Percentiles rank a stretch among this genome's conserved stretches.
Evolutionary conservation across 2,888 invertebrate species (phyloP).

Genomic region (Yponomeuta malinellus): DNA sequence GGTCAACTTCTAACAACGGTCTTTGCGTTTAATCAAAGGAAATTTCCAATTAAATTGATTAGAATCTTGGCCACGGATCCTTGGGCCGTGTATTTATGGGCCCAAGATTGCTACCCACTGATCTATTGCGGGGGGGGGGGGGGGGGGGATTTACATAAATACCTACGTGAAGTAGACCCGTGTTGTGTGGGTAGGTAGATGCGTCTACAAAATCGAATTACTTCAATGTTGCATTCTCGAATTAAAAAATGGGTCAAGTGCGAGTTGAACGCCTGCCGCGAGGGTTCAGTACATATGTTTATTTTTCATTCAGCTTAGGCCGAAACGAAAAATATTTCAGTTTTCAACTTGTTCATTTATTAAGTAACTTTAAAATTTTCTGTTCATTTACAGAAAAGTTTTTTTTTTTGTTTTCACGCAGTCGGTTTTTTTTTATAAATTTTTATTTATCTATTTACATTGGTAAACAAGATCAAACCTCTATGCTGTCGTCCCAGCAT

Average conservation of each 20-base stretch:
- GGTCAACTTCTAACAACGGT: slow-evolving; percentile 74
- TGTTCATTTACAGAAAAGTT: too few species aligned
- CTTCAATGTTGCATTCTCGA: too few species aligned
- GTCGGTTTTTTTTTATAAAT: not conserved
- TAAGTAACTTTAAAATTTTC: too few species aligned
- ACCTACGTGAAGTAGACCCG: not conserved
- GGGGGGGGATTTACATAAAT: not conserved
- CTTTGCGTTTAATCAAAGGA: slow-evolving; percentile 77
- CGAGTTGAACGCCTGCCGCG: too few species aligned
- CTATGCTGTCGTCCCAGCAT: too few species aligned
- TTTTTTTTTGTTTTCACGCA: too few species aligned
- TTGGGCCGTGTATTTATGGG: slow-evolving; percentile 20
- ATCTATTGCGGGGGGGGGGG: not conserved
- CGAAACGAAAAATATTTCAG: not conserved
- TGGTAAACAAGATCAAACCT: not conserved
- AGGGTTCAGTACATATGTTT: too few species aligned
- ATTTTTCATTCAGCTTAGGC: not conserved
- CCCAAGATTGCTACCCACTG: slow-evolving; percentile 5
- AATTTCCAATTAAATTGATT: slow-evolving; percentile 76
- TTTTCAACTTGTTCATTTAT: not conserved
- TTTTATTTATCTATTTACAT: not conserved
- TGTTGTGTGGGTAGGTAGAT: too few species aligned
- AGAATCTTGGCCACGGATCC: slow-evolving; percentile 46
- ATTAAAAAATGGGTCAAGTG: too few species aligned
- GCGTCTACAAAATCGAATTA: too few species aligned